phyloP scores from a whole-genome alignment of 2,113 vertebrate genomes.

The Anthoscopus minutus region DNA sequence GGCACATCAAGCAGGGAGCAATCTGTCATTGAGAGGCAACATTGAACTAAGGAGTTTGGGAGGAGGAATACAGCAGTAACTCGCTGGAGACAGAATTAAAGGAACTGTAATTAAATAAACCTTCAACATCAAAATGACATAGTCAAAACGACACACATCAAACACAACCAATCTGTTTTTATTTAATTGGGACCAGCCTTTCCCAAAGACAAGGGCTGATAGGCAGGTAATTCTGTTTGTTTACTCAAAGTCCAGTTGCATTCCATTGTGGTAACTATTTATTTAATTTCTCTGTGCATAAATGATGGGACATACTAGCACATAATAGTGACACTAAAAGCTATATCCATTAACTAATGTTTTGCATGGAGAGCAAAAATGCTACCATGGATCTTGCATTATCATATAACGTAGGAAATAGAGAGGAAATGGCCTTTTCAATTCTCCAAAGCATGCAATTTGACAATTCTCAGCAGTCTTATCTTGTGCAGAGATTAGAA shows the following conservation, averaged over 20 bases:
- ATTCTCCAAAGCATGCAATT: not conserved
- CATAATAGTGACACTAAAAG: not conserved
- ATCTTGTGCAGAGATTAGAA: not conserved
- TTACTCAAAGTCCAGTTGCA: not conserved
- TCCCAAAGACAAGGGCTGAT: not conserved
- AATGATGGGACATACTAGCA: not conserved
- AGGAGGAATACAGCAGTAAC: not conserved
- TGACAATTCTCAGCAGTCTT: conserved; percentile 13
- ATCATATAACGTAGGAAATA: not conserved
- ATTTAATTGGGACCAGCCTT: not conserved
- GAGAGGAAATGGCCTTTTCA: not conserved
- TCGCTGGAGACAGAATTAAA: not conserved
- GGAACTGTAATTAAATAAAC: not conserved
- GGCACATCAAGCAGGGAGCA: not conserved
- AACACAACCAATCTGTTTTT: not conserved
- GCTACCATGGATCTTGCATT: not conserved
- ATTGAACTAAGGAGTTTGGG: not conserved
- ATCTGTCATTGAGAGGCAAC: not conserved
- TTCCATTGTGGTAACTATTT: not conserved
- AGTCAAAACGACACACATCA: not conserved
- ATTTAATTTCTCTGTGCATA: not conserved
- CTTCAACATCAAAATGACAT: not conserved
- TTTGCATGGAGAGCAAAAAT: not conserved
- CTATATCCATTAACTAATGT: not conserved
- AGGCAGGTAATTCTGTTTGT: not conserved